Evolutionary conservation across 2,113 vertebrate species (phyloP).

Genomic region (Leptobrachium ailaonicum): DNA sequence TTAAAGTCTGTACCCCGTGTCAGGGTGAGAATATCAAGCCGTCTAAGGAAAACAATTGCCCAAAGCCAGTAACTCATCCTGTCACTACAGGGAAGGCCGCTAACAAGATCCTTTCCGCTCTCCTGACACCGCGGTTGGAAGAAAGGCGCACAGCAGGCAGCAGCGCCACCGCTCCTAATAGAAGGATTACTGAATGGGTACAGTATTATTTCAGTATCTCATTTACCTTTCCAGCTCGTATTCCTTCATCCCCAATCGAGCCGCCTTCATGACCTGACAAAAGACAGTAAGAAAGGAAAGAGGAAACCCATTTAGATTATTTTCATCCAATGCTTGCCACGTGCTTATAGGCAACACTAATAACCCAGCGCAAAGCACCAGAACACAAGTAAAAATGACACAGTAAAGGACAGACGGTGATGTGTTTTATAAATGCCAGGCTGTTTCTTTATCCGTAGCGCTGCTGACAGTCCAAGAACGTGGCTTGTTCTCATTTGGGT

Average conservation of each 20-base stretch:
- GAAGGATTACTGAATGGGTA: too few species aligned
- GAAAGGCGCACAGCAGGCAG: neutral
- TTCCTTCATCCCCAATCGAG: conserved; percentile 76
- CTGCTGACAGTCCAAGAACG: too few species aligned
- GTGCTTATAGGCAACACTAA: too few species aligned
- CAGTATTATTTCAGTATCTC: neutral
- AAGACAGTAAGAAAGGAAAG: conserved; percentile 53
- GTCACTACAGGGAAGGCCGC: neutral
- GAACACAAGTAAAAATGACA: too few species aligned
- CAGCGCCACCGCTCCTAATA: too few species aligned
- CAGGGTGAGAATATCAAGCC: neutral
- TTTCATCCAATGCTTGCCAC: neutral
- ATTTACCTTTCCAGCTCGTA: conserved; percentile 77
- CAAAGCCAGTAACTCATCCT: neutral
- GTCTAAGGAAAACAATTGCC: neutral
- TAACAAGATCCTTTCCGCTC: neutral
- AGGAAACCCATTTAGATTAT: neutral
- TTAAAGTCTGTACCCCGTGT: neutral
- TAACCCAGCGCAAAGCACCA: too few species aligned
- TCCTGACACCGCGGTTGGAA: neutral
- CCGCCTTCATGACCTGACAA: conserved; percentile 78
- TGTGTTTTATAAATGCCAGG: too few species aligned
- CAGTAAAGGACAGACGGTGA: too few species aligned
- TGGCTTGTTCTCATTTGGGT: too few species aligned
- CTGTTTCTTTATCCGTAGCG: too few species aligned